Conservation (phyloP, 2,113 vertebrate species). For the Nyctereutes procyonoides region DNA sequence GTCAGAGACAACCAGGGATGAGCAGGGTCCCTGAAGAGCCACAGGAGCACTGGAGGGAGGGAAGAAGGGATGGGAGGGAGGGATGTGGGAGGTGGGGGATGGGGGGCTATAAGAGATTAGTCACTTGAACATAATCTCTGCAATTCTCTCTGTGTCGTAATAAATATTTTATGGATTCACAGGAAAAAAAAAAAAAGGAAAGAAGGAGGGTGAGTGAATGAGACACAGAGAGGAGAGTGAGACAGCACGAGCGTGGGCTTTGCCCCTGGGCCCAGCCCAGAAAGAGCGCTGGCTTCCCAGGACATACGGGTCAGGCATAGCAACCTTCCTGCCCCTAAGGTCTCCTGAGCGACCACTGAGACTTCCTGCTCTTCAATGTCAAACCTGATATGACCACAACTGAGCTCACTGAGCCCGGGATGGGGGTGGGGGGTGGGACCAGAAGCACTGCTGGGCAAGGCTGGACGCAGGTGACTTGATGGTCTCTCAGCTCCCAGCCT, state of each 20-base stretch:
- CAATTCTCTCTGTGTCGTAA: too few relatives aligned
- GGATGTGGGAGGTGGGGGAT: not conserved
- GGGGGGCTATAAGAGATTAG: too few relatives aligned
- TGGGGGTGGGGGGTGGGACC: too few relatives aligned
- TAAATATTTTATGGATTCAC: too few relatives aligned
- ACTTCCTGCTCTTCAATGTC: not conserved
- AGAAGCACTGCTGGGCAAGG: too few relatives aligned
- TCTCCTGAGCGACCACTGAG: not conserved
- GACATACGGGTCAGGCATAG: not conserved
- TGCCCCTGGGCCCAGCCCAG: not conserved
- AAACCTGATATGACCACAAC: not conserved
- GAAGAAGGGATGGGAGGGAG: not conserved
- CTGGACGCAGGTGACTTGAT: too few relatives aligned
- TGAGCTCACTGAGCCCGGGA: not conserved
- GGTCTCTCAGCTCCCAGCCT: too few relatives aligned
- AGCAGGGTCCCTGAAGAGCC: not conserved
- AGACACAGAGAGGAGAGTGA: not conserved
- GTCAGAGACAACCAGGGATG: not conserved
- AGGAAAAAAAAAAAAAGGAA: too few relatives aligned
- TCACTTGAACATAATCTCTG: too few relatives aligned
- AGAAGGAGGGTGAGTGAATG: too few relatives aligned
- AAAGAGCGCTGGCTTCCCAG: not conserved
- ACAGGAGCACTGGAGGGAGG: too few relatives aligned
- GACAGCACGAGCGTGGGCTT: too few relatives aligned
- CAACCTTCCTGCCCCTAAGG: not conserved